Evolutionary conservation across 2,888 invertebrate genomes (phyloP), one percentile per base, ranked within the genome.

Genomic region (Aspidapion aeneum): DNA sequence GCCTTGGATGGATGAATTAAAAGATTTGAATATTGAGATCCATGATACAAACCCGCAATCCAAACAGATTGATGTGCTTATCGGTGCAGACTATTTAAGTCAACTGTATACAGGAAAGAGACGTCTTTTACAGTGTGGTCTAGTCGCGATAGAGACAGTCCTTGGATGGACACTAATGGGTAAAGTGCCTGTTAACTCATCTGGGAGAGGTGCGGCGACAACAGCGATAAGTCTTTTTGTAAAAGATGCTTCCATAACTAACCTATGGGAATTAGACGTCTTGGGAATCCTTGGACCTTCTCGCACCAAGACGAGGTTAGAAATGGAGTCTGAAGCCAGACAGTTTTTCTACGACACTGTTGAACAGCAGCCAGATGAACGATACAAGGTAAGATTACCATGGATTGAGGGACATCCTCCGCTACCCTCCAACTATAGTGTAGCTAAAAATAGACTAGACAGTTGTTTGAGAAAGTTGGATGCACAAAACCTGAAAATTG

Each of bases 181-280:
- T 2, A 59, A 55, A n/a, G n/a, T n/a, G n/a, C n/a, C n/a, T n/a
- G n/a, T n/a, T n/a, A n/a, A n/a, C n/a, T n/a, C n/a, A n/a, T n/a
- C n/a, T n/a, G n/a, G n/a, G n/a, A n/a, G n/a, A n/a, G n/a, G n/a
- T n/a, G n/a, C n/a, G n/a, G n/a, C n/a, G n/a, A n/a, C n/a, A n/a
- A n/a, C n/a, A n/a, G n/a, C n/a, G n/a, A n/a, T n/a, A n/a, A n/a
- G n/a, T n/a, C n/a, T n/a, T n/a, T n/a, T n/a, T n/a, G n/a, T n/a
- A n/a, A n/a, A n/a, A n/a, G n/a, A n/a, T n/a, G n/a, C n/a, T n/a
- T n/a, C n/a, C n/a, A n/a, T n/a, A n/a, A n/a, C n/a, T n/a, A n/a
- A n/a, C 50, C 64, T 76, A 55, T 77, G 77, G 74, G 60, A 57
- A 17, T 64, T 77, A 1, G 76, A 77, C 55, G 67, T 69, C 2